Percentiles rank a stretch among this genome's conserved stretches.
phyloP scores from a whole-genome alignment of 2,797 vertebrate genomes.

The Ptychobarbus kaznakovi region DNA sequence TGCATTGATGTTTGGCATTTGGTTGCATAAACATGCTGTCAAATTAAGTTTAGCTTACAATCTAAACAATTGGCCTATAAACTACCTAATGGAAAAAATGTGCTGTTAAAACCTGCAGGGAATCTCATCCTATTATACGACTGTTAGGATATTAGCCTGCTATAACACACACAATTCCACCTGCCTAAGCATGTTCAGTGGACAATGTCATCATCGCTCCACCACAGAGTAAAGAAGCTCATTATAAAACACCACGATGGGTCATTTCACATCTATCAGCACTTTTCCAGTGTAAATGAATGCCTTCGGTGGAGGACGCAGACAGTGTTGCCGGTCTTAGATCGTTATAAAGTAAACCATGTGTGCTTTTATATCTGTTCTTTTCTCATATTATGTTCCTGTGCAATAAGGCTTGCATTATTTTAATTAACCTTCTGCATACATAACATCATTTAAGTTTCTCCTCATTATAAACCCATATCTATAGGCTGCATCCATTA shows the following conservation, averaged over 20 bases:
- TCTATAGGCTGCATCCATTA: background rate
- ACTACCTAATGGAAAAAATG: constrained; percentile 31
- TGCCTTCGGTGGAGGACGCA: background rate
- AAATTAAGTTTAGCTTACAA: constrained; percentile 6
- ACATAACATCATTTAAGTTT: background rate
- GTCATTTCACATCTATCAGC: constrained; percentile 46
- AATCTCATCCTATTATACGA: constrained; percentile 19
- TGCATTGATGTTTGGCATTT: background rate
- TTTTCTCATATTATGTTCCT: background rate
- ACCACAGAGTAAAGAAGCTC: constrained; percentile 29
- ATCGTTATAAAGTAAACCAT: constrained; percentile 22
- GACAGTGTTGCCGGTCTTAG: background rate
- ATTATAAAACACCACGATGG: constrained; percentile 36
- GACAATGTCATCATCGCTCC: constrained; percentile 21
- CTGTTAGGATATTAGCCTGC: constrained; percentile 15
- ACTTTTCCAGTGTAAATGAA: constrained; percentile 32
- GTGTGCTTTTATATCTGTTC: background rate
- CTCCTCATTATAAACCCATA: constrained; percentile 15
- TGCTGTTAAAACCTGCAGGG: constrained; percentile 20
- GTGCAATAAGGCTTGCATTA: constrained; percentile 19
- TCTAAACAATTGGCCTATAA: constrained; percentile 25
- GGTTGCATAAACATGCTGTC: background rate
- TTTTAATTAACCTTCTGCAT: constrained; percentile 41
- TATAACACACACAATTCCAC: constrained; percentile 8
- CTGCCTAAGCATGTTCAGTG: background rate